phyloP scores from a whole-genome alignment of 2,888 invertebrate species.

The Cosmia pyralina region DNA sequence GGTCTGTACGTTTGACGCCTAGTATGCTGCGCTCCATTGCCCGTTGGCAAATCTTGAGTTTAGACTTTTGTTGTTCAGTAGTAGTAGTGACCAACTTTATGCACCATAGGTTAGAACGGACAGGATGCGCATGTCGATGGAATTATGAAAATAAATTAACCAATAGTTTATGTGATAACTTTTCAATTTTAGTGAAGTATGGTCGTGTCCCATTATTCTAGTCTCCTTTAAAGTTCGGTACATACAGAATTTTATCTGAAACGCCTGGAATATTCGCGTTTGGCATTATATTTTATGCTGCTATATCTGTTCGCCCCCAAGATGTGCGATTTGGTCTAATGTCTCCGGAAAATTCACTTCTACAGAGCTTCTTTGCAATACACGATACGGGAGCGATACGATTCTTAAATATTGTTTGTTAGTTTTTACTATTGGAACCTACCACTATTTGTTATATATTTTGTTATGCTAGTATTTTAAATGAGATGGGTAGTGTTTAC shows the following conservation, averaged over 20 bases:
- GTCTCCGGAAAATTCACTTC: slow-evolving; percentile 67
- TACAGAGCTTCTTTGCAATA: slow-evolving; percentile 20
- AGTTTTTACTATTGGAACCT: no score
- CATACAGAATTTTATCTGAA: slow-evolving; percentile 58
- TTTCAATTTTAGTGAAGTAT: neutral
- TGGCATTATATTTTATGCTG: slow-evolving; percentile 66
- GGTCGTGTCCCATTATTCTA: neutral
- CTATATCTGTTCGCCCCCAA: slow-evolving; percentile 63
- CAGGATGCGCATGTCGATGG: no score
- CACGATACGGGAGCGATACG: slow-evolving; percentile 25
- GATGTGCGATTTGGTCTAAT: slow-evolving; percentile 69
- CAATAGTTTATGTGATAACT: neutral
- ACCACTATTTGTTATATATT: no score
- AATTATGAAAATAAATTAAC: neutral
- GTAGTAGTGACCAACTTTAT: no score
- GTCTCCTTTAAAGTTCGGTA: slow-evolving; percentile 15
- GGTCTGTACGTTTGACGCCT: no score
- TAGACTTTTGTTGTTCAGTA: no score
- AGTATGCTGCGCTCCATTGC: no score
- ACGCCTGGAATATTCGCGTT: slow-evolving; percentile 49
- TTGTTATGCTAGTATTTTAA: no score
- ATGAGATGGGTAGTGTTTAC: no score
- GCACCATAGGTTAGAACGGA: no score
- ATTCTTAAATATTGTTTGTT: neutral
- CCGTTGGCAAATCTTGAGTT: no score